phyloP scores from a whole-genome alignment of 2,888 invertebrate genomes.

The Erebia epiphron region DNA sequence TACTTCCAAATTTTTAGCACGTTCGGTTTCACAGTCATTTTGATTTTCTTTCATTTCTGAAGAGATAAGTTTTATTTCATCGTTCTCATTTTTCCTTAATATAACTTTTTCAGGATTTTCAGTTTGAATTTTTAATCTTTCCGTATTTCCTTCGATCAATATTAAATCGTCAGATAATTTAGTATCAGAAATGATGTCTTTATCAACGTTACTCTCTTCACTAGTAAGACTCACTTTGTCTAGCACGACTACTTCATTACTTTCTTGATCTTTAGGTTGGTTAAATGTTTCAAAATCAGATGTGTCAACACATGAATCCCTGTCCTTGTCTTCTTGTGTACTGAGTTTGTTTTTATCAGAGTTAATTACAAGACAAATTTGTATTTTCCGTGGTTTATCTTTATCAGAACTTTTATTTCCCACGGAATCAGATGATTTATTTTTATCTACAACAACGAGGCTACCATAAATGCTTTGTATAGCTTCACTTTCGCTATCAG shows the following conservation, averaged over 20 bases:
- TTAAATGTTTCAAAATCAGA: constrained; percentile 62
- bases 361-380: constrained; percentile 66
- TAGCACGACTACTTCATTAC: neutral
- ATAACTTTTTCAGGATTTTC: constrained; percentile 13
- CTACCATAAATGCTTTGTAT: constrained; percentile 73
- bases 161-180: neutral
- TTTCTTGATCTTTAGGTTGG: neutral
- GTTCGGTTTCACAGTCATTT: neutral
- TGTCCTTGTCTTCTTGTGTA: constrained; percentile 26
- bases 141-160: neutral
- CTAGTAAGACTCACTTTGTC: constrained; percentile 18
- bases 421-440: constrained; percentile 42
- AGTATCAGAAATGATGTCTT: neutral
- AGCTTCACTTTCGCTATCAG: constrained; percentile 75
- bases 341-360: constrained; percentile 48
- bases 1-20: neutral
- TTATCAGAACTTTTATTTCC: constrained; percentile 46
- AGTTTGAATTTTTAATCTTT: neutral
- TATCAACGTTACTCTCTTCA: constrained; percentile 27
- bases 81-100: neutral
- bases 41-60: neutral
- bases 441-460: constrained; percentile 57
- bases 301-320: constrained; percentile 42
- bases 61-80: neutral
- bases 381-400: constrained; percentile 60